Evolutionary conservation across 2,888 invertebrate species (phyloP).

Genomic region (Scaptodrosophila latifasciaeformis): DNA sequence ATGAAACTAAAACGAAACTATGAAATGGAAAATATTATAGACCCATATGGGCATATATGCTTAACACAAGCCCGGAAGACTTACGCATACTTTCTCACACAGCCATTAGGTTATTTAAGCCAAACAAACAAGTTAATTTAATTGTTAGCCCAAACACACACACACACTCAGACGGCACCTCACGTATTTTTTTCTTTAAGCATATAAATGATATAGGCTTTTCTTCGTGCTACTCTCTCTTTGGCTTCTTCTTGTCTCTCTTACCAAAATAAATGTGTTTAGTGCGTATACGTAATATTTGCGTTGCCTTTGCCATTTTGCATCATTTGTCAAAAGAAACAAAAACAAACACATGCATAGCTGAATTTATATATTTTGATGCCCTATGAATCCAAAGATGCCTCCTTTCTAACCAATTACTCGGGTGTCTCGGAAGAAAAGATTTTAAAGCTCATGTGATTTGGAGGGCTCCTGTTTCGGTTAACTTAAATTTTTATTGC

Average conservation of each 20-base stretch:
- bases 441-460: constrained; percentile 28
- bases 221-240: constrained; percentile 7
- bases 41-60: no score
- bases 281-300: constrained; percentile 37
- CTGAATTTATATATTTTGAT: no score
- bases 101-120: constrained; percentile 19
- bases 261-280: no score
- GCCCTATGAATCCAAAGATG: no score
- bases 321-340: constrained; percentile 58
- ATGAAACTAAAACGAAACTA: no score
- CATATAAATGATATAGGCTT: constrained; percentile 53
- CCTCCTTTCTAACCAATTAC: no score
- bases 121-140: constrained; percentile 44
- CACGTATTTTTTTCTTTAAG: neutral
- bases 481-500: constrained; percentile 42
- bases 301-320: constrained; percentile 17
- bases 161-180: constrained; percentile 2
- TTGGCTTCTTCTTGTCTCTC: neutral
- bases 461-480: constrained; percentile 16
- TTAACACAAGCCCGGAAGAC: no score
- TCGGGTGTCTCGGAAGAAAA: no score
- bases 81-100: no score
- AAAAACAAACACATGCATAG: no score
- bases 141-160: constrained; percentile 26
- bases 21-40: no score